Percentiles rank a stretch among this genome's conserved stretches.
These are phyloP conservation scores for Leucania comma DNA, from an alignment of 2,888 invertebrate species.

Conservation along the genomic window DNA sequence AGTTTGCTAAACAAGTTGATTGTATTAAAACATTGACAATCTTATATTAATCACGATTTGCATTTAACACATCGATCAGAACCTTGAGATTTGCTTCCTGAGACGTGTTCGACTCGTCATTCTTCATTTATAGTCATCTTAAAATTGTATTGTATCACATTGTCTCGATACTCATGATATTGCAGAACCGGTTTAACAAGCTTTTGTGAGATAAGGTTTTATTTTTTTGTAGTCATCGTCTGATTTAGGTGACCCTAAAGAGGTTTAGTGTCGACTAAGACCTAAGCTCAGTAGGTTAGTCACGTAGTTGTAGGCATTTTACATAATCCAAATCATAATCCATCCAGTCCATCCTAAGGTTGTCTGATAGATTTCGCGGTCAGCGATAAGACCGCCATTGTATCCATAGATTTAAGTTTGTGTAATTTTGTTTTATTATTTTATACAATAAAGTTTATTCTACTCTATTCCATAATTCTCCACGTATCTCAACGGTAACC, in stretches of 20 bases:
- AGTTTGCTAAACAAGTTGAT: conserved; percentile 14
- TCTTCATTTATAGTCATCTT: conserved; percentile 50
- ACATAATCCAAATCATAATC: too few relatives aligned
- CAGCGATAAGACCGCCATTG: too few relatives aligned
- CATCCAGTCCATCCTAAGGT: too few relatives aligned
- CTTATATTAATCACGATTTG: conserved; percentile 43
- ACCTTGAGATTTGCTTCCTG: conserved; percentile 57
- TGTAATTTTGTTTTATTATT: too few relatives aligned
- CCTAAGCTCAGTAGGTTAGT: not conserved
- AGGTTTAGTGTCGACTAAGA: not conserved
- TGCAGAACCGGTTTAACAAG: conserved; percentile 28
- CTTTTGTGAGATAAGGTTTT: conserved; percentile 16
- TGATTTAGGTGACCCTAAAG: conserved; percentile 3
- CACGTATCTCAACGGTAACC: too few relatives aligned
- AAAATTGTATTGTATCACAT: conserved; percentile 30
- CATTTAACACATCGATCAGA: conserved; percentile 45
- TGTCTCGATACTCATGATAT: conserved; percentile 36
- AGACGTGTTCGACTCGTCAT: conserved; percentile 27
- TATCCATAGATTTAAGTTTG: too few relatives aligned
- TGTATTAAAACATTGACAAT: conserved; percentile 11
- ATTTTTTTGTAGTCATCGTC: conserved; percentile 1
- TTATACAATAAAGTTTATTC: too few relatives aligned
- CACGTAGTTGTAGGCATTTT: not conserved
- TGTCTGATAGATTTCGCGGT: too few relatives aligned
- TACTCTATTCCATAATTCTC: too few relatives aligned